Evolutionary conservation across 2,113 vertebrate genomes (phyloP).

Genomic region (Hemibagrus wyckioides): DNA sequence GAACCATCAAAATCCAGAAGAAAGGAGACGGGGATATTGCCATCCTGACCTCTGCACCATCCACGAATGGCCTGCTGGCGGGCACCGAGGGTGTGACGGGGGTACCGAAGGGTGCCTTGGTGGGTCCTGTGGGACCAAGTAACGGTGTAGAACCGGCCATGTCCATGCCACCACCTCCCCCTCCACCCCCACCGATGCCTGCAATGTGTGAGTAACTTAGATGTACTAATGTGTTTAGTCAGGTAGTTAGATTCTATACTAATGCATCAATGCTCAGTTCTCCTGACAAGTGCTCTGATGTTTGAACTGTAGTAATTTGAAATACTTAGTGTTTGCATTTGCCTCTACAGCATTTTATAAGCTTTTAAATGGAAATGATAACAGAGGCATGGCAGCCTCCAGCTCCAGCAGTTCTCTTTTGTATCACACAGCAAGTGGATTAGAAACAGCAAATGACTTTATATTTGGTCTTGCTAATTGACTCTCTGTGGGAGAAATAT

Average conservation of each 20-base stretch:
- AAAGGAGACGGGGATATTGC: slow-evolving; percentile 75
- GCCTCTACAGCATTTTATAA: background rate
- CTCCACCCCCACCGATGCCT: slow-evolving; percentile 65
- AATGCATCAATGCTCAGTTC: background rate
- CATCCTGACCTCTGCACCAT: slow-evolving; percentile 60
- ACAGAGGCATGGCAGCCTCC: background rate
- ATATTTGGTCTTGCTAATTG: slow-evolving; percentile 13
- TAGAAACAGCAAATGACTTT: slow-evolving; percentile 17
- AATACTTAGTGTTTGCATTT: background rate
- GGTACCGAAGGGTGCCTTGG: slow-evolving; percentile 45
- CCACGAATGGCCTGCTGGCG: slow-evolving; percentile 50
- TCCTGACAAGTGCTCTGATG: background rate
- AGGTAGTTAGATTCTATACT: background rate
- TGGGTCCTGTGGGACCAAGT: slow-evolving; percentile 42
- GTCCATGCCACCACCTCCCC: slow-evolving; percentile 67
- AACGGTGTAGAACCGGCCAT: slow-evolving; percentile 39
- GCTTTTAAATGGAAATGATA: background rate
- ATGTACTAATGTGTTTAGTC: background rate
- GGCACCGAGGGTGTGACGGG: slow-evolving; percentile 48
- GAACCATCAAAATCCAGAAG: slow-evolving; percentile 77
- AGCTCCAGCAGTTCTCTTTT: slow-evolving; percentile 9
- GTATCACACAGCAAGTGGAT: background rate
- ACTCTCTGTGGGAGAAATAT: slow-evolving; percentile 25
- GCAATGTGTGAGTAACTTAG: slow-evolving; percentile 35
- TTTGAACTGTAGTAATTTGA: background rate